Conservation (phyloP, 2,797 vertebrate genomes). For the Sylvia borin region DNA sequence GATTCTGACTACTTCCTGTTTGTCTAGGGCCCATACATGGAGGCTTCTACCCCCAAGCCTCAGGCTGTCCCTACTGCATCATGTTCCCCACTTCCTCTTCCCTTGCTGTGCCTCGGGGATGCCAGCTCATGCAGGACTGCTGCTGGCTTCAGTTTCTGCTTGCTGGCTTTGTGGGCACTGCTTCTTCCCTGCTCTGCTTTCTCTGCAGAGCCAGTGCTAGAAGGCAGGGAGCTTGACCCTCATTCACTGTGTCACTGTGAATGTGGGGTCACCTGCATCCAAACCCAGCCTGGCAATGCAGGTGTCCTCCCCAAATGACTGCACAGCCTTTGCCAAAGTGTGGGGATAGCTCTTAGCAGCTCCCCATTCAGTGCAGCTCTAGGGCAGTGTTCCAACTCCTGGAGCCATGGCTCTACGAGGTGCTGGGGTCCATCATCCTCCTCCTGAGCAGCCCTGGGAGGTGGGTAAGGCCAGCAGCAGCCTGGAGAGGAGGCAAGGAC, state of each 20-base stretch:
- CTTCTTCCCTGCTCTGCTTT: neutral
- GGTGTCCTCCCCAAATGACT: neutral
- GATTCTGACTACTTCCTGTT: neutral
- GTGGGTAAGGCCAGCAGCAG: neutral
- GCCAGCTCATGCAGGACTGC: neutral
- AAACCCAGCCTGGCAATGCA: neutral
- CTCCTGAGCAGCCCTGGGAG: neutral
- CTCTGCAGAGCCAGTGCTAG: neutral
- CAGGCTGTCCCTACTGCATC: neutral
- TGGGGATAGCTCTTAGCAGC: neutral
- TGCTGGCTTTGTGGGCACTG: accelerated
- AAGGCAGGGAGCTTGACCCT: neutral
- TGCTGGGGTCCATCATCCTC: neutral
- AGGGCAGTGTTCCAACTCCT: neutral
- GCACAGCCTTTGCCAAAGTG: neutral
- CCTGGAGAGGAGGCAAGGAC: neutral
- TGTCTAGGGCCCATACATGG: accelerated
- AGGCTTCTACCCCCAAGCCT: neutral
- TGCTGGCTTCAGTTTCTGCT: neutral
- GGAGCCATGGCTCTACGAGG: neutral
- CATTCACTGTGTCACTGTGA: accelerated
- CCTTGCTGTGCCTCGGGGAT: neutral
- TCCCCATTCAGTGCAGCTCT: neutral
- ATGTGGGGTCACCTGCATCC: neutral
- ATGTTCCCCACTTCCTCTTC: neutral